Evolutionary conservation across 2,888 invertebrate species (phyloP).

Genomic region (Drosophila limbata): DNA sequence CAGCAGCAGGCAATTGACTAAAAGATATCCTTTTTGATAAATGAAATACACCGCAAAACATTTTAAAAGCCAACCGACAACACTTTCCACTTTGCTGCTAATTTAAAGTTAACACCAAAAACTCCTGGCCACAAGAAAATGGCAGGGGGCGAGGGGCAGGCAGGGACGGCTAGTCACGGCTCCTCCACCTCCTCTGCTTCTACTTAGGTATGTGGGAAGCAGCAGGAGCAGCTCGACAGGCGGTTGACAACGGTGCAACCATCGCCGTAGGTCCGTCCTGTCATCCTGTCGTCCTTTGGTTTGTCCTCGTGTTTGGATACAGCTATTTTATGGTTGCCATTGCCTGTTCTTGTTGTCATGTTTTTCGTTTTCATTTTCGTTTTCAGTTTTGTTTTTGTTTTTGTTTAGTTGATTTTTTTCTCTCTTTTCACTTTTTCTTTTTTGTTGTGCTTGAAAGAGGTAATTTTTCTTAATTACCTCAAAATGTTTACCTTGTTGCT

Average conservation of each 20-base stretch:
- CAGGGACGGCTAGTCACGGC: constrained; percentile 5
- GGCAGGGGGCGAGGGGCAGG: not conserved
- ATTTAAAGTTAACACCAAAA: constrained; percentile 78
- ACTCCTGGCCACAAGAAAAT: constrained; percentile 67
- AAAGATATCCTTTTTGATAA: constrained; percentile 74
- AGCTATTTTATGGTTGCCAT: constrained; percentile 63
- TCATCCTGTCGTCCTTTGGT: constrained; percentile 28
- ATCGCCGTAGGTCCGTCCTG: constrained; percentile 14
- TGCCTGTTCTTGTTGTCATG: constrained; percentile 48
- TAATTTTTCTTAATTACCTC: constrained; percentile 81
- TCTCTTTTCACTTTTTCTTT: constrained; percentile 6
- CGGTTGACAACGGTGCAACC: constrained; percentile 37
- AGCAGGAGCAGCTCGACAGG: constrained; percentile 1
- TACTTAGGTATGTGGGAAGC: not conserved
- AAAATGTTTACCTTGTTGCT: constrained; percentile 81
- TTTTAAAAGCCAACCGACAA: constrained; percentile 81
- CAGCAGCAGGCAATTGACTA: constrained; percentile 50
- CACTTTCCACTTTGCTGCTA: constrained; percentile 81
- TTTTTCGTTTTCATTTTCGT: constrained; percentile 27
- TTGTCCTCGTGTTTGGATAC: constrained; percentile 44
- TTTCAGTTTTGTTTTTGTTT: constrained; percentile 29
- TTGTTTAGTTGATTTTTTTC: constrained; percentile 40
- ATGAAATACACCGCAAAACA: constrained; percentile 79
- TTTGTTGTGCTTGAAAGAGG: constrained; percentile 55
- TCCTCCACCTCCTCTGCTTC: not conserved